phyloP scores from a whole-genome alignment of 2,888 invertebrate species.

The Cataglyphis cursor region DNA sequence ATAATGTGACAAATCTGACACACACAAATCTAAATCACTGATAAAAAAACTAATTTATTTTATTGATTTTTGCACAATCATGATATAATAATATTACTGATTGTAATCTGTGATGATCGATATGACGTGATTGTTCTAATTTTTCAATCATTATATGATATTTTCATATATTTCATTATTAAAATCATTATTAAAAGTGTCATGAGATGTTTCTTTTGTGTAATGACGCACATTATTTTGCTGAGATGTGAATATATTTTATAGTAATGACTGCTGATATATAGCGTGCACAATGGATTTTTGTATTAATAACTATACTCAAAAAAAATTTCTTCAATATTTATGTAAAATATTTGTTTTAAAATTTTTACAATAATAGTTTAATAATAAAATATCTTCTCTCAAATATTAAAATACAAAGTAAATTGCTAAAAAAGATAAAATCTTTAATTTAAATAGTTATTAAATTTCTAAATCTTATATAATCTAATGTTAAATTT shows the following conservation, averaged over 20 bases:
- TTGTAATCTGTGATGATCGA: slow-evolving; percentile 6
- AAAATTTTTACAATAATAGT: background rate
- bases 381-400: background rate
- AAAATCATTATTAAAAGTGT: slow-evolving; percentile 22
- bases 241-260: slow-evolving; percentile 23
- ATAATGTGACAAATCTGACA: background rate
- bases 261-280: background rate
- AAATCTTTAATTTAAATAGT: background rate
- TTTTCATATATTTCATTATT: slow-evolving; percentile 4
- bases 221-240: slow-evolving; percentile 42
- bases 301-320: background rate
- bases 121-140: background rate
- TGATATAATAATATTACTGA: background rate
- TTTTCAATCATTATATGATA: background rate
- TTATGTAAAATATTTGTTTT: background rate
- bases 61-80: background rate
- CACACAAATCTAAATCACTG: background rate
- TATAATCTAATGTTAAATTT: background rate
- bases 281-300: background rate
- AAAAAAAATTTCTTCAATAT: background rate
- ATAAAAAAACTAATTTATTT: slow-evolving; percentile 15
- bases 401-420: slow-evolving; percentile 3
- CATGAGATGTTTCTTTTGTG: slow-evolving; percentile 20
- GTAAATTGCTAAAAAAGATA: background rate
- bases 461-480: background rate